Conservation (phyloP, 2,888 invertebrate species). For the Chaitophorus viminalis region DNA sequence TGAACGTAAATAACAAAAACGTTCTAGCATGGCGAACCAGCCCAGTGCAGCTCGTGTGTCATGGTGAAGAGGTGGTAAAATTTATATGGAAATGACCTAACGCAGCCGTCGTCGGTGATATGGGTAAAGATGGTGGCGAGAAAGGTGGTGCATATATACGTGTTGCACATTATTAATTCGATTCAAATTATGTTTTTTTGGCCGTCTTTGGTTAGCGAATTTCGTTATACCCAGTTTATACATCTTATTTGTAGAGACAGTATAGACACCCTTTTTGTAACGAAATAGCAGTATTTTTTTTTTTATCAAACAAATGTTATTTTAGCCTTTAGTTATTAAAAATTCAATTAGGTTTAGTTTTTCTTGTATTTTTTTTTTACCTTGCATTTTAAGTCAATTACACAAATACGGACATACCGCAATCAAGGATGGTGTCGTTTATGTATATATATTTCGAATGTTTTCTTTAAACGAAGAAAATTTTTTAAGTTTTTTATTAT, state of each 20-base stretch:
- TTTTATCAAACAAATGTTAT: neutral
- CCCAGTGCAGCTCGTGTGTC: neutral
- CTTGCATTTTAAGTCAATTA: neutral
- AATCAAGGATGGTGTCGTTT: too few relatives aligned
- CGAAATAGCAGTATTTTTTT: neutral
- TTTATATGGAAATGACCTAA: constrained; percentile 33
- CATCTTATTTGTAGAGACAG: neutral
- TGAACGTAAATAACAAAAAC: constrained; percentile 20
- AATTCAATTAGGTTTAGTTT: neutral
- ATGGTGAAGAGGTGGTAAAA: neutral
- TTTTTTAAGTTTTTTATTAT: too few relatives aligned
- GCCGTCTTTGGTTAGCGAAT: neutral
- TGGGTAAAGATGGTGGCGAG: neutral
- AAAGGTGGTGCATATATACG: neutral
- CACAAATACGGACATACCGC: neutral
- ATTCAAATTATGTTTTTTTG: constrained; percentile 29
- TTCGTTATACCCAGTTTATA: neutral
- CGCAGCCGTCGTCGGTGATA: neutral
- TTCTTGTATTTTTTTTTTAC: neutral
- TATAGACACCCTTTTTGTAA: neutral
- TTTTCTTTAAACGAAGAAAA: too few relatives aligned
- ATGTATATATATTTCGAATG: too few relatives aligned
- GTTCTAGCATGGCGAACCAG: neutral
- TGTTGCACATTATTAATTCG: constrained; percentile 39
- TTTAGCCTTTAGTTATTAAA: neutral